Percentiles rank a stretch among this genome's conserved stretches.
Conservation (phyloP, 1,140 invertebrate genomes). For the Leguminivora glycinivorella region DNA sequence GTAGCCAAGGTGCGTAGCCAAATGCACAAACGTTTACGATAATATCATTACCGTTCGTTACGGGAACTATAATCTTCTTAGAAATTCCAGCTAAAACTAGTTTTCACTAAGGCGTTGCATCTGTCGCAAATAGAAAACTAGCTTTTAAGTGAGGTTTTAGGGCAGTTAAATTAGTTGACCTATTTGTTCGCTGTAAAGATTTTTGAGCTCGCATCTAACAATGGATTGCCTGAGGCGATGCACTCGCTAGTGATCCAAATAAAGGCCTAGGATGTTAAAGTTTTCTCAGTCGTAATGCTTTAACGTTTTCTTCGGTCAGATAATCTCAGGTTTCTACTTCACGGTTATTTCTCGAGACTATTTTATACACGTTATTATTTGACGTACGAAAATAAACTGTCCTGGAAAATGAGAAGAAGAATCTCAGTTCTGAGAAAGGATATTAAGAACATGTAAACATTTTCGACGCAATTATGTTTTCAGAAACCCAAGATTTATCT, state of each 20-base stretch:
- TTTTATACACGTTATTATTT: neutral
- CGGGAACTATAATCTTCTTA: too few species aligned
- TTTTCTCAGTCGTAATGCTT: neutral
- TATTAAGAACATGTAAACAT: neutral
- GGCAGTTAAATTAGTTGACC: too few species aligned
- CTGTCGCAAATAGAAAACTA: too few species aligned
- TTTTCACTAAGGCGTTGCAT: too few species aligned
- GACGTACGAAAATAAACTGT: too few species aligned
- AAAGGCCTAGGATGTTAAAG: constrained; percentile 3
- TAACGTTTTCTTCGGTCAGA: neutral
- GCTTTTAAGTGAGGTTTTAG: too few species aligned
- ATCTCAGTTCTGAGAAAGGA: neutral
- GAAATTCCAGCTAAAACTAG: too few species aligned
- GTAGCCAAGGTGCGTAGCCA: too few species aligned
- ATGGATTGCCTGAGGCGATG: neutral
- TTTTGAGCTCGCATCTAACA: neutral
- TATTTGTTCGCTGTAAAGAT: neutral
- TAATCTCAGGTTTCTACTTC: neutral
- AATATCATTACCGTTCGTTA: too few species aligned
- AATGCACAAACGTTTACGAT: too few species aligned
- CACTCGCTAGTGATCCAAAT: neutral
- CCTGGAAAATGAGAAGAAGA: neutral
- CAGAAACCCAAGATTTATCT: too few species aligned
- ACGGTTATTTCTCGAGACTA: neutral
- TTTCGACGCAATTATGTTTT: too few species aligned